These are phyloP conservation scores for Yponomeuta plumbellus DNA, from an alignment of 2,888 invertebrate species.

Conservation along the genomic window DNA sequence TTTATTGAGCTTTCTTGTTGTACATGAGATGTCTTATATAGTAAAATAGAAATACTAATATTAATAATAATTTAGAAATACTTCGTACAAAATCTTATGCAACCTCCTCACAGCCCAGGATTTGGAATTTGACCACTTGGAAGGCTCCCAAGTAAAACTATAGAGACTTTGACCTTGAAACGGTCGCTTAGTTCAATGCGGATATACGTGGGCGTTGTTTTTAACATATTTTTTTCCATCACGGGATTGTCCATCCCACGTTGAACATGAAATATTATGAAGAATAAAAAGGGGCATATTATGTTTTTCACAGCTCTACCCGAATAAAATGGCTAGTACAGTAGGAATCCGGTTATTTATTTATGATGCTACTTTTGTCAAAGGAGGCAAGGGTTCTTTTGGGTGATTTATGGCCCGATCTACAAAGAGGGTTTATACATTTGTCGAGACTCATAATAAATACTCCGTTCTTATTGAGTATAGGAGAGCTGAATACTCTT, in stretches of 20 bases:
- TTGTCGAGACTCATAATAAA: constrained; percentile 60
- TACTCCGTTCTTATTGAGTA: constrained; percentile 42
- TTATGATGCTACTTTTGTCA: constrained; percentile 63
- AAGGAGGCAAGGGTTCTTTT: constrained; percentile 50
- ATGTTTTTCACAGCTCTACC: constrained; percentile 37
- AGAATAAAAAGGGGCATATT: constrained; percentile 5
- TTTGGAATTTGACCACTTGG: too few species aligned
- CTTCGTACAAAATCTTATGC: too few species aligned
- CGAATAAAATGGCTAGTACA: constrained; percentile 33
- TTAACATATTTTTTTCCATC: too few species aligned
- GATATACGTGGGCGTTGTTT: too few species aligned
- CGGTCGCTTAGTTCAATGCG: too few species aligned
- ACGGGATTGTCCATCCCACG: background rate
- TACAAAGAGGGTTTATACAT: constrained; percentile 54
- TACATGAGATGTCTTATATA: too few species aligned
- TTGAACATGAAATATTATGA: background rate
- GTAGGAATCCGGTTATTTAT: constrained; percentile 53
- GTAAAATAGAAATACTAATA: too few species aligned
- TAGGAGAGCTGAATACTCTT: constrained; percentile 33
- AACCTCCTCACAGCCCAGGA: too few species aligned
- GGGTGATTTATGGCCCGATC: constrained; percentile 59
- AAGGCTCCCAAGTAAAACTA: too few species aligned
- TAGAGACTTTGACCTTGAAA: too few species aligned
- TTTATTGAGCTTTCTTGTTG: too few species aligned
- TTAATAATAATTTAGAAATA: too few species aligned